A percentile compares a stretch with the other conserved stretches of the same genome.
Conservation (phyloP, 2,797 vertebrate species). For the Gallinago solitaria region DNA sequence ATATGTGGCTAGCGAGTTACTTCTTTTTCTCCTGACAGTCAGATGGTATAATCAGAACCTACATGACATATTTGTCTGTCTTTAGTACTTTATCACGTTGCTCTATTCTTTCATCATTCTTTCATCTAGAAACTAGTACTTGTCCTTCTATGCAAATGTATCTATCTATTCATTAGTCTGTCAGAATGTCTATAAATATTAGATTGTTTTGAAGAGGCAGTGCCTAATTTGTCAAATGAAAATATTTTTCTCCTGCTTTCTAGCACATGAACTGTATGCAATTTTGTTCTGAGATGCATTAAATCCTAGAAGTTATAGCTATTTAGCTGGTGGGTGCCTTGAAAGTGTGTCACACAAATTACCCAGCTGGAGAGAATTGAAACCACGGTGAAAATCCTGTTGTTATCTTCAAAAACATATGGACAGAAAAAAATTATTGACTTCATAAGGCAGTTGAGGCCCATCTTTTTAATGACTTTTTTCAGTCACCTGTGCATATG, state of each 20-base stretch:
- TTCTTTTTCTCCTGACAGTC: conserved; percentile 17
- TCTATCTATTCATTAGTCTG: conserved; percentile 55
- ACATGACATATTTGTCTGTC: conserved; percentile 35
- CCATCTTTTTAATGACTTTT: background rate
- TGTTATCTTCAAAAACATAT: conserved; percentile 17
- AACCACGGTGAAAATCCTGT: conserved; percentile 13
- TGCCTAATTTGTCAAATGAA: conserved; percentile 46
- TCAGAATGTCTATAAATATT: conserved; percentile 63
- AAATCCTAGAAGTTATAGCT: background rate
- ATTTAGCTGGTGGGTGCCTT: conserved; percentile 33
- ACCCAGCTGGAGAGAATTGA: conserved; percentile 25
- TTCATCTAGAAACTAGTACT: conserved; percentile 54
- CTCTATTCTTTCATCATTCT: conserved; percentile 42
- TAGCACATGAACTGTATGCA: conserved; percentile 17
- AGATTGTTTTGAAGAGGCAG: conserved; percentile 50
- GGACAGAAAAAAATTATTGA: background rate
- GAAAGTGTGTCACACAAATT: conserved; percentile 54
- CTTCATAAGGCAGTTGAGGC: background rate
- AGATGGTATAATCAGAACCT: conserved; percentile 30
- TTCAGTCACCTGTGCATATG: background rate
- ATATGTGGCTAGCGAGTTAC: background rate
- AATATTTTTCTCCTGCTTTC: conserved; percentile 25
- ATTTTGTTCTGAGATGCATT: background rate
- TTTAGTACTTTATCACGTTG: conserved; percentile 18
- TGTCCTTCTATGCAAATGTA: conserved; percentile 39